A percentile compares a stretch with the other conserved stretches of the same genome.
Evolutionary conservation across 2,888 invertebrate species (phyloP).

Genomic region (Capitulum mitella): DNA sequence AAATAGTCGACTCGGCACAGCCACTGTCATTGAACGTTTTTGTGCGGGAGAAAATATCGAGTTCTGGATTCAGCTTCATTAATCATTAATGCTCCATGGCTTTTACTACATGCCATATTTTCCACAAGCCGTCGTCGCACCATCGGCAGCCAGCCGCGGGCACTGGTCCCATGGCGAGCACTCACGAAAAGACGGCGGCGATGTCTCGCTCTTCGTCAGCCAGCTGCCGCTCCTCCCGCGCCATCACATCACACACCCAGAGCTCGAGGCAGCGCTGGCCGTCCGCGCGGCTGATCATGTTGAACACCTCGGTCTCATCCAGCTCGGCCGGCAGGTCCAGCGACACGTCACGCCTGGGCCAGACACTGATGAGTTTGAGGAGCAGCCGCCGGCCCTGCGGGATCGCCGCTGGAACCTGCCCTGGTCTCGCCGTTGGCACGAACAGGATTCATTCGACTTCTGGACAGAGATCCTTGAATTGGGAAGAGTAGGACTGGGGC

Average conservation of each 20-base stretch:
- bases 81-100: no score
- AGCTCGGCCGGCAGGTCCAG: not conserved
- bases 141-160: no score
- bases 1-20: not conserved
- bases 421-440: not conserved
- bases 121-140: no score
- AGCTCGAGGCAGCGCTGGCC: not conserved
- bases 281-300: not conserved
- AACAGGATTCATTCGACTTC: no score
- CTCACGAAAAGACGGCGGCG: not conserved
- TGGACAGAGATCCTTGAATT: no score
- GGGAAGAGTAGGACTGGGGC: no score
- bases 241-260: not conserved
- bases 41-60: no score
- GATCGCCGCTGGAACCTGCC: not conserved
- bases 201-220: slow-evolving; percentile 4
- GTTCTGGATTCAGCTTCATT: no score
- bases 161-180: no score
- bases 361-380: not conserved
- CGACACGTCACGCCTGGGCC: not conserved
- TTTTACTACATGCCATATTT: no score
- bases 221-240: not conserved
- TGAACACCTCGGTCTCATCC: not conserved
- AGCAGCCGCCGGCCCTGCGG: not conserved
- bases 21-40: not conserved